phyloP scores from a whole-genome alignment of 2,113 vertebrate genomes.

The Perca schrenkii region DNA sequence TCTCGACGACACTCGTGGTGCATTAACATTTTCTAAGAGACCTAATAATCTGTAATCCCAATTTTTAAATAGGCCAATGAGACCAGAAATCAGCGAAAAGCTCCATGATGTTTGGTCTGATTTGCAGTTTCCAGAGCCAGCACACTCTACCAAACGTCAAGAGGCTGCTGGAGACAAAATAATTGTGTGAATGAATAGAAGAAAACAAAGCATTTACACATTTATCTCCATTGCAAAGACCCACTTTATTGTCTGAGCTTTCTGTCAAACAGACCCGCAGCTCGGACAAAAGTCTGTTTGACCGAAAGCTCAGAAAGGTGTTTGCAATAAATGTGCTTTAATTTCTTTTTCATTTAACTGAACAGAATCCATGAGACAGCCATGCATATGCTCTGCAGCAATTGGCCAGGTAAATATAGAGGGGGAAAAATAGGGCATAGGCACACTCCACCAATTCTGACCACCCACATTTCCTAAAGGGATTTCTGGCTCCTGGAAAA shows the following conservation, averaged over 20 bases:
- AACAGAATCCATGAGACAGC: not conserved
- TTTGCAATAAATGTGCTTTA: not conserved
- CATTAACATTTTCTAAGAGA: not conserved
- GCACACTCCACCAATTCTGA: not conserved
- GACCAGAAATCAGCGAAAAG: not conserved
- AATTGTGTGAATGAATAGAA: not conserved
- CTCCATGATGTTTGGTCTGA: not conserved
- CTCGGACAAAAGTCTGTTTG: not conserved
- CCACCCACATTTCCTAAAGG: not conserved
- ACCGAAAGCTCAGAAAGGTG: not conserved
- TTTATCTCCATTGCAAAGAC: conserved; percentile 10
- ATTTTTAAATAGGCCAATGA: not conserved
- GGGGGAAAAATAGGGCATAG: too few species aligned
- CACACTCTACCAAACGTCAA: not conserved
- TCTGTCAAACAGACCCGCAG: not conserved
- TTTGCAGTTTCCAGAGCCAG: not conserved
- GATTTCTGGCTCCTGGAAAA: not conserved
- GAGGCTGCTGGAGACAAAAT: not conserved
- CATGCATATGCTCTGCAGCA: not conserved
- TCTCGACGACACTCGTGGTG: too few species aligned
- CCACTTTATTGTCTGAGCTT: not conserved
- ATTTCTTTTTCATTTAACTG: not conserved
- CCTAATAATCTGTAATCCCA: too few species aligned
- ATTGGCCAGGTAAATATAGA: not conserved
- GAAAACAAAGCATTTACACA: conserved; percentile 5